A percentile compares a stretch with the other conserved stretches of the same genome.
Evolutionary conservation across 2,888 invertebrate genomes (phyloP).

Genomic region (Kryphioiulus occultus): DNA sequence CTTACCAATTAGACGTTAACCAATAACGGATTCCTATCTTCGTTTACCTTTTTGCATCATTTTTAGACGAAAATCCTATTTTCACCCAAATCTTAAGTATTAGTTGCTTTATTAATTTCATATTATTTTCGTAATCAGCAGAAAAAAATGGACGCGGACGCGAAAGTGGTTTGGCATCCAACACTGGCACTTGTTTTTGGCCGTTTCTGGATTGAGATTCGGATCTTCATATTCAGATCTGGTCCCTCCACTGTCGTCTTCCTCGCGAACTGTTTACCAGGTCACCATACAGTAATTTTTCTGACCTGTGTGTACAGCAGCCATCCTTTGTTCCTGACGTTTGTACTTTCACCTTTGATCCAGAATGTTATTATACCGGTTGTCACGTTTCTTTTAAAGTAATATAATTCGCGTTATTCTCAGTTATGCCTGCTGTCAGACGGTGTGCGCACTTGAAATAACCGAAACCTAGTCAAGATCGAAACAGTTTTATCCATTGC

Average conservation of each 20-base stretch:
- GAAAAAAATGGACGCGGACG: background rate
- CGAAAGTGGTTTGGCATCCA: background rate
- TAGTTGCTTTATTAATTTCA: background rate
- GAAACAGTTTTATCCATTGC: slow-evolving; percentile 25
- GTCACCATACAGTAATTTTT: background rate
- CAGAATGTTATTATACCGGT: slow-evolving; percentile 3
- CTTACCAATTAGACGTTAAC: background rate
- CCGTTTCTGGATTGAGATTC: background rate
- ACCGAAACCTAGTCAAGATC: slow-evolving; percentile 27
- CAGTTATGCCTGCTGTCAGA: background rate
- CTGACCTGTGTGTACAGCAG: background rate
- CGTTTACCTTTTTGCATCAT: background rate
- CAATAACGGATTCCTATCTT: slow-evolving; percentile 10
- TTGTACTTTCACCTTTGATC: background rate
- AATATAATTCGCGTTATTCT: background rate
- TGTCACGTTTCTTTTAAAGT: slow-evolving; percentile 10
- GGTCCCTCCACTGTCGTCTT: background rate
- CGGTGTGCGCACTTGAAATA: background rate
- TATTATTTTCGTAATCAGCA: background rate
- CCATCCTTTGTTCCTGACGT: background rate
- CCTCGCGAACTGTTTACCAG: background rate
- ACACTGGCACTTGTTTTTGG: background rate
- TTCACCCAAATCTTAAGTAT: background rate
- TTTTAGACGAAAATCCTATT: background rate
- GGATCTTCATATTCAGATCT: background rate